Base-by-base conservation (phyloP, 2,797 vertebrate genomes). In the Scleropages formosus region DNA sequence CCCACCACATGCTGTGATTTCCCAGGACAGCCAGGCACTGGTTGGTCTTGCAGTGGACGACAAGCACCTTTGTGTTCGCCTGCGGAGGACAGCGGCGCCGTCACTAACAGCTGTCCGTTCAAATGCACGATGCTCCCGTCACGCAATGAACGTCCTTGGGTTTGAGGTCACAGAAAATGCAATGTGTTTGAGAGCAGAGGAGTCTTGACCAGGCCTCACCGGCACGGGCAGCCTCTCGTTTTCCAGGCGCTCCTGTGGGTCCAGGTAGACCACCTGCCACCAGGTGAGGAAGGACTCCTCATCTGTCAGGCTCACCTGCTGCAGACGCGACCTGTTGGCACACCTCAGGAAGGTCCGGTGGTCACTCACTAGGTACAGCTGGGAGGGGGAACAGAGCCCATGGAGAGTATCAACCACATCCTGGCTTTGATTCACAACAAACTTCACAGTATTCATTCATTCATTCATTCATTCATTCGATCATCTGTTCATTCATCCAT, bases 301-400 rank as follows among this genome's bases (percentile, higher is more conserved):
- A 0, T 92, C 83, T 0, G 92, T 91, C 87, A 98, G 82, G 82
- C 71, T 93, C 0, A 96, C 92, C 75, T 94, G 91, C 87, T 98
- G 96, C 18, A 95, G 91, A 67, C 83, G 82, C 63, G 96, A 96
- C 79, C 85, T 93, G 84, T 89, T 91, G 8, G 96, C 89, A 82
- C 78, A 92, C 79, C 89, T 94, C 74, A 83, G 71, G 78, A 96
- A 94, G 39, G 89, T 93, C 82, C 85, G 88, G 72, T 91, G 86
- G 78, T 97, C 95, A 69, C 96, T 99, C 0, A 88, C 89, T 77
- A 99, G 79, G 87, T 91, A 95, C n/a, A 98, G 86, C 97, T 99
- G 87, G 20, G 13, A 44, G 82, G 81, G 83, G 73, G 67, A 61
- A 68, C 8, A 71, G 16, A 44, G 11, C 18, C 24, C 7, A 1